Conservation (phyloP, 2,797 vertebrate species). For the Allobates femoralis region DNA sequence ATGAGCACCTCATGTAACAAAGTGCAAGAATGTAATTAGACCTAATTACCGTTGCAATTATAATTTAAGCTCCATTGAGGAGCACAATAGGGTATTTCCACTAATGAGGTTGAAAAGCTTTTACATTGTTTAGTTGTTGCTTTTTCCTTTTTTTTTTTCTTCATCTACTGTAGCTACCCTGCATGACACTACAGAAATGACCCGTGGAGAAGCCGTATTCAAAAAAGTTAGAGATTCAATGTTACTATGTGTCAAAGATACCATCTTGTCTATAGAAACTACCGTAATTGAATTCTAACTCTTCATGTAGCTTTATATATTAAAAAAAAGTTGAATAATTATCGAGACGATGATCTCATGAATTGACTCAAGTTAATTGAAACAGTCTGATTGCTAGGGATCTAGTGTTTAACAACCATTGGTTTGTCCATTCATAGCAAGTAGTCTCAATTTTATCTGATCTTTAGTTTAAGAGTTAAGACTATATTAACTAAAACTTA, state of each 20-base stretch:
- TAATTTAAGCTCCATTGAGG: constrained; percentile 15
- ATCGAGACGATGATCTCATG: not conserved
- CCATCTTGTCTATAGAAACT: not conserved
- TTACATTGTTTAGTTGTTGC: constrained; percentile 6
- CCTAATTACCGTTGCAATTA: constrained; percentile 22
- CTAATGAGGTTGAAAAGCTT: constrained; percentile 17
- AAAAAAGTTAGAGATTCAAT: not conserved
- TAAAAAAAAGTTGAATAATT: not conserved
- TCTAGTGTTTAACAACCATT: not conserved
- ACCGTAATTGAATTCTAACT: not conserved
- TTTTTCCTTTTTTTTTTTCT: not conserved
- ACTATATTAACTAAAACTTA: too few species aligned
- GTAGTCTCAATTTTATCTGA: too few species aligned
- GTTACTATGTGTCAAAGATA: not conserved
- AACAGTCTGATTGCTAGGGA: too few species aligned
- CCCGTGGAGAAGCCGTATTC: not conserved
- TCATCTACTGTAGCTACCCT: not conserved
- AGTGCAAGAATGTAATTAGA: constrained; percentile 30
- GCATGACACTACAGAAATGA: not conserved
- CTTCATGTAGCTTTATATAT: not conserved
- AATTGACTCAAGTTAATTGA: not conserved
- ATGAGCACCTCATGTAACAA: constrained; percentile 6
- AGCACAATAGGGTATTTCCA: constrained; percentile 35
- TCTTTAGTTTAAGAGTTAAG: too few species aligned
- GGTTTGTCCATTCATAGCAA: not conserved